Conservation (phyloP, 2,797 vertebrate species). For the Mormyrus hasselquistii region DNA sequence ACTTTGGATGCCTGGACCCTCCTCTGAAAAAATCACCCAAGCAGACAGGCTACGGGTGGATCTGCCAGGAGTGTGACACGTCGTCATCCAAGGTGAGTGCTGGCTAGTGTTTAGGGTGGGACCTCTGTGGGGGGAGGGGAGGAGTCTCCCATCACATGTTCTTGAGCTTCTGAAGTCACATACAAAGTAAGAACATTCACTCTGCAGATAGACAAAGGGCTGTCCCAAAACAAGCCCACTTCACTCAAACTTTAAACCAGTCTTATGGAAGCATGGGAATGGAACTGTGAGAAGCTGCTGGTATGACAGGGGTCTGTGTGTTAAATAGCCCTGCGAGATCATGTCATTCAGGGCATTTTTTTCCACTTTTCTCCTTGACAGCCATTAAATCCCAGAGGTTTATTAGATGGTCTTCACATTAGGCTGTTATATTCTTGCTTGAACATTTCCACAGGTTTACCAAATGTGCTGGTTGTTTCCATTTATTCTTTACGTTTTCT, state of each 20-base stretch:
- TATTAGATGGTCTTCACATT: background rate
- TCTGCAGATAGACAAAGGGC: background rate
- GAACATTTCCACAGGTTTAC: background rate
- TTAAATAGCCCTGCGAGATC: background rate
- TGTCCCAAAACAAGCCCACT: background rate
- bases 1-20: slow-evolving; percentile 95
- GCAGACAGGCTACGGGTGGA: slow-evolving; percentile 97
- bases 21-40: slow-evolving; percentile 99
- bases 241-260: background rate
- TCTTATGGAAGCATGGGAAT: background rate
- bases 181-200: background rate
- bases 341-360: background rate
- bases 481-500: background rate
- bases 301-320: background rate
- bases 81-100: slow-evolving; percentile 88
- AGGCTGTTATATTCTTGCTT: background rate
- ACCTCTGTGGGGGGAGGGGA: background rate
- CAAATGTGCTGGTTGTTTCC: background rate
- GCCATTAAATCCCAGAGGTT: background rate
- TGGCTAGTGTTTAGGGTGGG: background rate
- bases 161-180: background rate
- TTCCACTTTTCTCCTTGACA: background rate
- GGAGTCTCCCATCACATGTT: background rate
- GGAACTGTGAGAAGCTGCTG: background rate
- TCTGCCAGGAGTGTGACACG: slow-evolving; percentile 96